These are phyloP conservation scores for Eudyptes chrysolophus DNA, from an alignment of 2,113 vertebrate species.

Conservation along the genomic window DNA sequence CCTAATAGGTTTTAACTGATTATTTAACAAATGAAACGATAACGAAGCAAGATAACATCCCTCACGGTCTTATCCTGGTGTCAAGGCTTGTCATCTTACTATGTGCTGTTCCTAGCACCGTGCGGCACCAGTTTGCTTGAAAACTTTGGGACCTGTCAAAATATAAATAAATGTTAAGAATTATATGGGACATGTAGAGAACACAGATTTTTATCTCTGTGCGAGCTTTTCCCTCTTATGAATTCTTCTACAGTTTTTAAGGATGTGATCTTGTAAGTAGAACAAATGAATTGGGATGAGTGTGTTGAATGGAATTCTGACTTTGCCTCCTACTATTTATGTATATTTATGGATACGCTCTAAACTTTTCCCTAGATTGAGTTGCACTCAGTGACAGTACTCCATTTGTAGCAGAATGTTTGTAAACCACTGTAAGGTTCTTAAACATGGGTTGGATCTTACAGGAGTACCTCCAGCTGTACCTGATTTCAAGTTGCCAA, in stretches of 20 bases:
- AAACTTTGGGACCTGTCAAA: not conserved
- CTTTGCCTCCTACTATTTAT: not conserved
- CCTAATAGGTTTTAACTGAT: not conserved
- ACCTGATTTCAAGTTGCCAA: not conserved
- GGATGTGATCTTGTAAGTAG: not conserved
- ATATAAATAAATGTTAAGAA: not conserved
- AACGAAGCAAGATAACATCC: not conserved
- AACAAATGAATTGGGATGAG: not conserved
- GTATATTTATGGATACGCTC: accelerated
- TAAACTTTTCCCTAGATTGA: not conserved
- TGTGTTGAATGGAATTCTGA: not conserved
- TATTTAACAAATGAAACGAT: not conserved
- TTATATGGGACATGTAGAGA: not conserved
- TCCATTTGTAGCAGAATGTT: not conserved
- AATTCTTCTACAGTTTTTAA: not conserved
- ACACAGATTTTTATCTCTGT: not conserved
- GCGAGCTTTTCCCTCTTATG: not conserved
- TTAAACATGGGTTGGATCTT: not conserved
- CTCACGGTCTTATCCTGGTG: not conserved
- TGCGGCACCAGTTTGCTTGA: not conserved
- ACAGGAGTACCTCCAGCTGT: not conserved
- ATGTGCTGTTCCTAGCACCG: not conserved
- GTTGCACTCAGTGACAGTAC: not conserved
- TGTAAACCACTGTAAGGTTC: not conserved
- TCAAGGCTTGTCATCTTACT: not conserved